Evolutionary conservation across 2,888 invertebrate genomes (phyloP).

Genomic region (Oxycera nigricornis): DNA sequence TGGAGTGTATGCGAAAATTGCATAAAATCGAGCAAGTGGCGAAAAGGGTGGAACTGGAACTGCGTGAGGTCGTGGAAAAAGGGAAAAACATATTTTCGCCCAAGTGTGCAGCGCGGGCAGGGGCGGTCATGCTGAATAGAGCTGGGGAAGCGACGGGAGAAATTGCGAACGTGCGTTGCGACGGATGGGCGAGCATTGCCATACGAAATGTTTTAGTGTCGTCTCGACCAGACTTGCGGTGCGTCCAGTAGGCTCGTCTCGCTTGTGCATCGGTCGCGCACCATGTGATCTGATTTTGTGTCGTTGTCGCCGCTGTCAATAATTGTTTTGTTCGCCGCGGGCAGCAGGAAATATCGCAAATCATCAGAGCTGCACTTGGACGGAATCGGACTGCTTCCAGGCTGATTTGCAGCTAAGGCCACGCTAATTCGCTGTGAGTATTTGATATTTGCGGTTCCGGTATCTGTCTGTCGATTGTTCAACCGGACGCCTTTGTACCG

Average conservation of each 20-base stretch:
- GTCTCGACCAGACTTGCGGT: neutral
- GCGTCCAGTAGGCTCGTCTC: neutral
- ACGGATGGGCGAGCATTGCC: constrained; percentile 1
- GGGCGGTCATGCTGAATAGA: neutral
- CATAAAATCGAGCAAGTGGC: constrained; percentile 1
- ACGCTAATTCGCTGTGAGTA: constrained; percentile 1
- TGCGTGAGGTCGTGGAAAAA: constrained; percentile 27
- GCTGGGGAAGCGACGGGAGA: neutral
- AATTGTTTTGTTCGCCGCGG: constrained; percentile 16
- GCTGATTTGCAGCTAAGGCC: constrained; percentile 19
- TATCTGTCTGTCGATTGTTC: neutral
- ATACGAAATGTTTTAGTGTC: constrained; percentile 8
- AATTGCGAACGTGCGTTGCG: neutral
- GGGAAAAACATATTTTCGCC: constrained; percentile 16
- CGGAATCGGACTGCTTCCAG: neutral
- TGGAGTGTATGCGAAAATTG: neutral
- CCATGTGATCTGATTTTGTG: constrained; percentile 7
- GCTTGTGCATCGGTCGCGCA: neutral
- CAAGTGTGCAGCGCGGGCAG: neutral
- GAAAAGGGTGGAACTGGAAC: constrained; percentile 41
- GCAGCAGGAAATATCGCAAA: neutral
- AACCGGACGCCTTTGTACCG: neutral
- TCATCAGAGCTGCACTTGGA: neutral
- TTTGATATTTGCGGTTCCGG: neutral
- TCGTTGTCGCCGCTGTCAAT: constrained; percentile 23